Conservation (phyloP, 2,888 invertebrate species). For the Cephus pulcher region DNA sequence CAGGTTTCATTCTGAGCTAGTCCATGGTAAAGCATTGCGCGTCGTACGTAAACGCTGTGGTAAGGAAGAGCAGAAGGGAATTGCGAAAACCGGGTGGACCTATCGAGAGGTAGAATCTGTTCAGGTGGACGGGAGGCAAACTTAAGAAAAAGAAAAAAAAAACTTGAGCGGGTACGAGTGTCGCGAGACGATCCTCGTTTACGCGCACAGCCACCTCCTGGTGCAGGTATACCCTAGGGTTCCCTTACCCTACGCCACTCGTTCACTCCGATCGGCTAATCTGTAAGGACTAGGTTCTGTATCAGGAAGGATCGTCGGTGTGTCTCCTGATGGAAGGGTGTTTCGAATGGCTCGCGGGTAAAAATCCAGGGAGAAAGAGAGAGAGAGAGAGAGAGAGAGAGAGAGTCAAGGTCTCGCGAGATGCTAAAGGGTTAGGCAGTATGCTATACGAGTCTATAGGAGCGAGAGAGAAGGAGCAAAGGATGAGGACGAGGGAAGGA, state of each 20-base stretch:
- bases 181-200: not conserved
- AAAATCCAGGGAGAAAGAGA: conserved; percentile 11
- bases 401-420: conserved; percentile 9
- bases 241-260: not conserved
- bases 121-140: not conserved
- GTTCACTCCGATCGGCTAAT: not conserved
- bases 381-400: conserved; percentile 4
- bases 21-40: not conserved
- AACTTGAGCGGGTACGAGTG: not conserved
- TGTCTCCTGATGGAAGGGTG: not conserved
- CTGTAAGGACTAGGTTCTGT: not conserved
- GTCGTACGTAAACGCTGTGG: not conserved
- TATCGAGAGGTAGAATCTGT: not conserved
- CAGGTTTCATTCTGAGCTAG: not conserved
- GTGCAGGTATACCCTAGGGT: not conserved
- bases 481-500: not conserved
- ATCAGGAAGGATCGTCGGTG: not conserved
- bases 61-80: not conserved
- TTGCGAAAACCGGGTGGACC: not conserved
- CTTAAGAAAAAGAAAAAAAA: no score
- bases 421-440: not conserved
- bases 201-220: not conserved
- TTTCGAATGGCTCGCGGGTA: not conserved
- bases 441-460: not conserved
- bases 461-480: not conserved